A percentile compares a stretch with the other conserved stretches of the same genome.
Evolutionary conservation across 2,888 invertebrate genomes (phyloP).

Genomic region (Agonum fuliginosum): DNA sequence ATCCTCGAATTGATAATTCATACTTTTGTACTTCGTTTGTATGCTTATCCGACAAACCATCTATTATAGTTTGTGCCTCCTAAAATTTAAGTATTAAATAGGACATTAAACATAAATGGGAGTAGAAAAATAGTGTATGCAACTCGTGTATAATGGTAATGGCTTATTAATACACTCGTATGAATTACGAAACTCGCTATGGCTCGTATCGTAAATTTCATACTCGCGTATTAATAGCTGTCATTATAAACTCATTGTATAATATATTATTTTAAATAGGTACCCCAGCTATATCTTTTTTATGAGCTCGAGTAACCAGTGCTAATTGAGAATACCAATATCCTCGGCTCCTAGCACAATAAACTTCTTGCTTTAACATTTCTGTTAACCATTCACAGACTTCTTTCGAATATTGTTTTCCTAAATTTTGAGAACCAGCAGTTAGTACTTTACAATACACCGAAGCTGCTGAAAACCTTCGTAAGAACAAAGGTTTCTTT

Average conservation of each 20-base stretch:
- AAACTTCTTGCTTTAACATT: slow-evolving; percentile 64
- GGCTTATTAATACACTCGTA: too few species aligned
- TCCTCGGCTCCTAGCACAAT: slow-evolving; percentile 63
- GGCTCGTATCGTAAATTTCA: too few species aligned
- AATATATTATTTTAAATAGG: slow-evolving; percentile 30
- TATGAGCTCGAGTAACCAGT: slow-evolving; percentile 62
- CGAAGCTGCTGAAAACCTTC: slow-evolving; percentile 65
- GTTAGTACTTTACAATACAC: slow-evolving; percentile 64
- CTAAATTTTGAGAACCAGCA: slow-evolving; percentile 62
- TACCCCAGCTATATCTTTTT: slow-evolving; percentile 63
- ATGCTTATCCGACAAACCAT: slow-evolving; percentile 70
- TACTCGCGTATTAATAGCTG: too few species aligned
- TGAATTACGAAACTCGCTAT: too few species aligned
- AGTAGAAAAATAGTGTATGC: too few species aligned
- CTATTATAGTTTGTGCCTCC: slow-evolving; percentile 73
- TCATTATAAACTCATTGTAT: too few species aligned
- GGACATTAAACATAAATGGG: too few species aligned
- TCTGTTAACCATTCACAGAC: slow-evolving; percentile 66
- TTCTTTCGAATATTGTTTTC: slow-evolving; percentile 61
- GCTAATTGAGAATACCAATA: slow-evolving; percentile 66
- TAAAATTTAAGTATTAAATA: slow-evolving; percentile 67
- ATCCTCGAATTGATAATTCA: slow-evolving; percentile 64
- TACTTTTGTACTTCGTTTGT: slow-evolving; percentile 64
- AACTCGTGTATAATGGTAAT: too few species aligned
- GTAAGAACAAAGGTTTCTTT: slow-evolving; percentile 62